Base-by-base conservation (phyloP, 2,113 vertebrate species). In the Pogona vitticeps region DNA sequence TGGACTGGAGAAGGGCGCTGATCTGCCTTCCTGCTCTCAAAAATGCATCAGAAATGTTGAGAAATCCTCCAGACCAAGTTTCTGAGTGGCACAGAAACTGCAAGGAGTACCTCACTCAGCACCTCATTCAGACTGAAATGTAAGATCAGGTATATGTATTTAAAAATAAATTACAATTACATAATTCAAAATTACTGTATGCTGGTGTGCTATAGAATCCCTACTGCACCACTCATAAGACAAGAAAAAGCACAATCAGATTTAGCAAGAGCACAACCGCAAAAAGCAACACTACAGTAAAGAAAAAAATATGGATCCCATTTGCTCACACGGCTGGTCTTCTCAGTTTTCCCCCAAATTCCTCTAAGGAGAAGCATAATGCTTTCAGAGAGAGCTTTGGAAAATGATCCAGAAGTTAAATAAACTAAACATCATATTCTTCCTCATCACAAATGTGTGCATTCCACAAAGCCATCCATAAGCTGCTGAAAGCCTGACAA, bases 401-500 rank as follows among this genome's bases (percentile, higher is more conserved):
- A 38, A 38, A 59, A 18, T 42, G 20, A 67, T 23, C 36, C 18
- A 33, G 5, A 6, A 31, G 9, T 38, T 33, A 71, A 79, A 71
- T 40, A n/a, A 80, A 42, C 31, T 68, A 36, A 68, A 3, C 12
- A 31, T 33, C 26, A 52, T 52, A 68, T 84, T 33, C 59, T 83
- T 36, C 67, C 82, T 76, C 88, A 84, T 88, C 61, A 91, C 87
- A 92, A 90, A 68, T 87, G 78, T 6, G 88, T 88, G 18, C 85
- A 89, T 87, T 86, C 38, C 6, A 82, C 61, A 23, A 88, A 20
- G 52, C 12, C 38, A 68, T 56, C 28, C 42, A 38, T 21, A 52
- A 76, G 46, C 88, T 80, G 90, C 91, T 83, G 46, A 88, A 68
- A 81, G n/a, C 28, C 63, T 33, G 33, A 61, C 56, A 77, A 36